phyloP scores from a whole-genome alignment of 2,888 invertebrate genomes.

The Protophormia terraenovae region DNA sequence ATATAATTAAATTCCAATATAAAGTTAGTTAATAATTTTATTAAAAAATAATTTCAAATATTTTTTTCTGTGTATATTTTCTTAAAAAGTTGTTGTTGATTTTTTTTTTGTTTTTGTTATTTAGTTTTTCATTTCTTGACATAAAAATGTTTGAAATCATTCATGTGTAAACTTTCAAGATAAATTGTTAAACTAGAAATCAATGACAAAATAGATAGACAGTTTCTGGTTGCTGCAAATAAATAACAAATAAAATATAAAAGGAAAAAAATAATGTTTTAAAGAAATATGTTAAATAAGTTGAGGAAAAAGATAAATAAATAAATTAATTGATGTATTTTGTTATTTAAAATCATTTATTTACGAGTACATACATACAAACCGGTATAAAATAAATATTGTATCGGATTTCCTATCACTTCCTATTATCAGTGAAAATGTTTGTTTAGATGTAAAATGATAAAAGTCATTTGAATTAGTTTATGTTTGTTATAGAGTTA shows the following conservation, averaged over 20 bases:
- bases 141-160: constrained; percentile 53
- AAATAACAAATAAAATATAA: constrained; percentile 2
- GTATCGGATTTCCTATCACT: constrained; percentile 47
- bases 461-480: constrained; percentile 28
- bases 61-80: constrained; percentile 3
- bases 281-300: not conserved
- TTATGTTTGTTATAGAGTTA: not conserved
- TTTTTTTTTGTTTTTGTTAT: not conserved
- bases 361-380: not conserved
- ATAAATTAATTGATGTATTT: constrained; percentile 28
- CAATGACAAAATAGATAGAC: constrained; percentile 62
- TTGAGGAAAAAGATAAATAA: constrained; percentile 32
- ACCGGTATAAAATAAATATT: not conserved
- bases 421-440: constrained; percentile 35
- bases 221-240: constrained; percentile 26
- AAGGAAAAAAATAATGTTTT: not conserved
- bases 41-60: too few relatives aligned
- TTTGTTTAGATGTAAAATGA: constrained; percentile 11
- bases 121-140: constrained; percentile 21
- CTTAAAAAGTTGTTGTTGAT: not conserved
- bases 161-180: constrained; percentile 62
- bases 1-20: too few relatives aligned
- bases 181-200: constrained; percentile 61
- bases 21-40: too few relatives aligned
- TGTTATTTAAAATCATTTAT: not conserved